A percentile compares a stretch with the other conserved stretches of the same genome.
phyloP scores from a whole-genome alignment of 2,888 invertebrate genomes.

The Drosophila macrospina region DNA sequence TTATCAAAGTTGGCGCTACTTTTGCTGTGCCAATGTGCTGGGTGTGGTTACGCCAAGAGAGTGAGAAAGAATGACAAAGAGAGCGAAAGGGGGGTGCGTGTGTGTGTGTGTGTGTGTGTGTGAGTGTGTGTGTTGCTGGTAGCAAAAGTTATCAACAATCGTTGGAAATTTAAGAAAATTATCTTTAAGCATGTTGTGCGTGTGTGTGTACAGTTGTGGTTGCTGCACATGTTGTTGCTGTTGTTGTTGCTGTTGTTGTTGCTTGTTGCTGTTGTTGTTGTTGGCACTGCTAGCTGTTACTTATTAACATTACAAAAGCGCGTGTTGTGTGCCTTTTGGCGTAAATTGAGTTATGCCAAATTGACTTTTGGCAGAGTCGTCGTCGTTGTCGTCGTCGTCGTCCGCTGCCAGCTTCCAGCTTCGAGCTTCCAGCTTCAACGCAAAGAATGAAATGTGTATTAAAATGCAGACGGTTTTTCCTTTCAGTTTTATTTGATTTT shows the following conservation, averaged over 20 bases:
- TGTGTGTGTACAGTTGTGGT: slow-evolving; percentile 43
- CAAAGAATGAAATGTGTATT: slow-evolving; percentile 49
- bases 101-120: slow-evolving; percentile 2
- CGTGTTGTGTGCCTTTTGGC: slow-evolving; percentile 66
- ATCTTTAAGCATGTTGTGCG: slow-evolving; percentile 64
- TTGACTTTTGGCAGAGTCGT: slow-evolving; percentile 66
- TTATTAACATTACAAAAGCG: slow-evolving; percentile 78
- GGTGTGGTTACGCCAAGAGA: slow-evolving; percentile 11
- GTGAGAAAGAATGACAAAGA: not conserved
- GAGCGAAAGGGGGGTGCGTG: not conserved
- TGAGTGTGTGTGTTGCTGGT: slow-evolving; percentile 43
- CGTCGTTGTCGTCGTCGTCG: too few species aligned
- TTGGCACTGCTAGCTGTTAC: slow-evolving; percentile 45
- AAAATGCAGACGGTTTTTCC: slow-evolving; percentile 63
- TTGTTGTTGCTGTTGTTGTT: slow-evolving; percentile 4
- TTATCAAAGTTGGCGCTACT: slow-evolving; percentile 78
- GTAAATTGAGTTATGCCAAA: slow-evolving; percentile 72
- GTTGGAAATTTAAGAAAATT: slow-evolving; percentile 72
- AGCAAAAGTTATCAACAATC: slow-evolving; percentile 42
- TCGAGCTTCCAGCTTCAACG: not conserved
- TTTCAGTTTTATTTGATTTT: slow-evolving; percentile 49
- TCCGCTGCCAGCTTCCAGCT: not conserved
- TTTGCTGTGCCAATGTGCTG: slow-evolving; percentile 48
- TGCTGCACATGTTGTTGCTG: too few species aligned
- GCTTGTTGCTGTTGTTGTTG: slow-evolving; percentile 34